Base-by-base conservation (phyloP, 2,888 invertebrate species). In the Philhelius pedissequus region DNA sequence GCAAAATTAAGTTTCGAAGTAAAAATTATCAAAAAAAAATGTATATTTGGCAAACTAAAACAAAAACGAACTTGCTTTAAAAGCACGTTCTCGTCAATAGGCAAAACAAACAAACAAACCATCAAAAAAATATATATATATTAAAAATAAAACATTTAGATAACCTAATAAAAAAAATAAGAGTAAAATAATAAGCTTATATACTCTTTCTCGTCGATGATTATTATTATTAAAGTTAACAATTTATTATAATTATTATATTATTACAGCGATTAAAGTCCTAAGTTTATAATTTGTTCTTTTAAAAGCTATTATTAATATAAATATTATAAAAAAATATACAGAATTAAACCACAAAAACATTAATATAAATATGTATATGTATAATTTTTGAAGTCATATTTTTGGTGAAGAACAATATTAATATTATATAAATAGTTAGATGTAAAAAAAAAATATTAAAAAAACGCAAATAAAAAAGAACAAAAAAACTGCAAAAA, bases 41-140 rank as follows among this genome's bases (percentile, higher is more conserved):
- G 5, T 20, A 64, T 64, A 69, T 81, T 76, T 86, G 70, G 69
- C 79, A 79, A 78, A 75, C 45, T 62, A 78, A 62, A 64, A 68
- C 69, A 78, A 60, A 35, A 50, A 40, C 1, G 15, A 66, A 66
- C 64, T 56, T 70, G 82, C 78, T 83, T 78, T 25, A 75, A 40
- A n/a, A 74, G 78, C 74, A 83, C 78, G 70, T 75, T 52, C 4
- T 32, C 8, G 30, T 48, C 32, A 64, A 64, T 70, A 78, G 56
- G 74, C 66, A 83, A 83, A 87, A 87, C 82, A 82, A 87, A 87
- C 82, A 82, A 87, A 87, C 86, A 80, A 87, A 86, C 38, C 25
- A 62, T 32, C n/a, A 60, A 60, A 50, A 54, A 1, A 32, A 38
- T n/a, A 15, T n/a, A 30, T 15, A n/a, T n/a, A n/a, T n/a, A n/a